These are phyloP conservation scores for Miopithecus talapoin DNA, from an alignment of 2,797 vertebrate genomes.

Conservation along the genomic window DNA sequence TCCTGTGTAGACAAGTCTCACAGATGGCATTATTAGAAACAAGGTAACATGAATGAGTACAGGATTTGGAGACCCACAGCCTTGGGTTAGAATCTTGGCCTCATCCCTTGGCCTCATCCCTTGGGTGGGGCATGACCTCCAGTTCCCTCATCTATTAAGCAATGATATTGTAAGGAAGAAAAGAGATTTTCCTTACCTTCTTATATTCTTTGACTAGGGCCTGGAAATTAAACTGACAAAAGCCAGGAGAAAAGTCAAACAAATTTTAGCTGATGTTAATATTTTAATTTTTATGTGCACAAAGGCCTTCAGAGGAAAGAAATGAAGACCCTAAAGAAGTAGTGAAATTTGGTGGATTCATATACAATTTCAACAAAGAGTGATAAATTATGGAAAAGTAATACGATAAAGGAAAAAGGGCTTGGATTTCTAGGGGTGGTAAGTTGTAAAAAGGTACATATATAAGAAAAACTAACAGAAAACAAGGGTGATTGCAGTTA, in stretches of 20 bases:
- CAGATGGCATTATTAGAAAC: background rate
- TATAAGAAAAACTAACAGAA: background rate
- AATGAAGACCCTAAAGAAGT: background rate
- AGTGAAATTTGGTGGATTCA: background rate
- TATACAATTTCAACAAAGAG: background rate
- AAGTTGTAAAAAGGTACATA: too few relatives aligned
- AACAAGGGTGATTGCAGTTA: background rate
- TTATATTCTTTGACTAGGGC: background rate
- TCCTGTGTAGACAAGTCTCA: background rate
- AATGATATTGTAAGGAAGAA: rapidly evolving
- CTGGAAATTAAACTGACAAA: background rate
- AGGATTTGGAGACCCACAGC: background rate
- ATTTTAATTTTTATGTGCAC: background rate
- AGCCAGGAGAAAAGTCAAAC: background rate
- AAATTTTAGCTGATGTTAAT: background rate
- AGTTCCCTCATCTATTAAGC: background rate
- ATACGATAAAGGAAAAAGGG: background rate
- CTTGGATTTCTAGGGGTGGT: background rate
- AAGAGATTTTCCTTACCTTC: background rate
- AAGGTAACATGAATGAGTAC: background rate
- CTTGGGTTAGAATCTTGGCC: background rate
- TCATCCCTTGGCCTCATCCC: background rate
- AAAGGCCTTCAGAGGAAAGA: background rate
- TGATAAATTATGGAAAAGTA: background rate
- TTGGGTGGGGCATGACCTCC: background rate